These are phyloP conservation scores for Rhegmatorhina hoffmannsi DNA, from an alignment of 2,113 vertebrate species.

Conservation along the genomic window DNA sequence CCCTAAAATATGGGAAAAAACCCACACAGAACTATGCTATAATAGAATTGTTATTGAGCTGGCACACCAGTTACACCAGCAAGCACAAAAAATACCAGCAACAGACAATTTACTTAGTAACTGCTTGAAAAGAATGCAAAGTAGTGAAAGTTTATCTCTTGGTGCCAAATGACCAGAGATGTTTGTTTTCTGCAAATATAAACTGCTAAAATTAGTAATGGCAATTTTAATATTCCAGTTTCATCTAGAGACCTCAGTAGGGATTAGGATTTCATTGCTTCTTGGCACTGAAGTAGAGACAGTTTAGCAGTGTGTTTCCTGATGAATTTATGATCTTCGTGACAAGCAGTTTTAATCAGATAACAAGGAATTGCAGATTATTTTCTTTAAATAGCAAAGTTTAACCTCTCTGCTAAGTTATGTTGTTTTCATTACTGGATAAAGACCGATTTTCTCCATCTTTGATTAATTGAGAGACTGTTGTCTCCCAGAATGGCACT, in stretches of 20 bases:
- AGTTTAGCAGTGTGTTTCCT: background rate
- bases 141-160: background rate
- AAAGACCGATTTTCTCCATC: background rate
- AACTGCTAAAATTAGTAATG: constrained; percentile 14
- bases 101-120: background rate
- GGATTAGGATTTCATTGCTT: background rate
- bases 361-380: background rate
- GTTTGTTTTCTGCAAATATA: background rate
- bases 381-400: background rate
- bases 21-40: background rate
- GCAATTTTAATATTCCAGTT: constrained; percentile 9
- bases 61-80: background rate
- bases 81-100: background rate
- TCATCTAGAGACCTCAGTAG: background rate
- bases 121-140: background rate
- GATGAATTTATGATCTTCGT: background rate
- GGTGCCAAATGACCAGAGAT: background rate
- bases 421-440: background rate
- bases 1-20: constrained; percentile 23
- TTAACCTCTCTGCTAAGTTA: background rate
- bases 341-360: background rate
- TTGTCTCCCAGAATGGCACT: background rate
- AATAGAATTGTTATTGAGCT: background rate
- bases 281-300: background rate
- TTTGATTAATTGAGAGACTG: background rate